Evolutionary conservation across 2,797 vertebrate genomes (phyloP), one percentile per base, ranked within the genome.

Genomic region (Pelochelys cantorii): DNA sequence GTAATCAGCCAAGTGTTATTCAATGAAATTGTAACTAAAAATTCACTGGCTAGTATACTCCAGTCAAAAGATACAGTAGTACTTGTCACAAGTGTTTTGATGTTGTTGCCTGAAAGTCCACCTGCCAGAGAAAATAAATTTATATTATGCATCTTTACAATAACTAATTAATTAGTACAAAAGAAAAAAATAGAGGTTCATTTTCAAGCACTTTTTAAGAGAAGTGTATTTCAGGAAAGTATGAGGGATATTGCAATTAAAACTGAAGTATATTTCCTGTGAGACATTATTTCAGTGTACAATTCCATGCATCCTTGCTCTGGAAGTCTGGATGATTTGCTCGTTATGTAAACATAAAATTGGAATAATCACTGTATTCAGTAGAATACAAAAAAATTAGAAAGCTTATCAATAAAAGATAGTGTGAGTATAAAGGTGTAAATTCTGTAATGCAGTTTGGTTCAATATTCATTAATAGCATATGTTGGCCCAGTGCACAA

Each of bases 41-140:
- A 93, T 80, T 97, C 97, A 80, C 84, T 62, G 77, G 57, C 85
- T 6, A 94, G 29, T 29, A 60, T 31, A 74, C 53, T 97, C 98
- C 98, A 98, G 55, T 96, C 96, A 94, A 98, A 98, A 86, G 97
- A 96, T 79, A 97, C 97, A 55, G 97, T 98, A 2, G 98, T 98
- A 78, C 97, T 95, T 37, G 98, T 98, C 83, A 97, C 95, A 90
- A 89, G 74, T 71, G 65, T 95, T 93, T 96, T 97, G 81, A 98
- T 90, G 89, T 92, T 95, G 65, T 85, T 95, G 86, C 86, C 54
- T 93, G 96, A 97, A 90, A 98, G 92, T 92, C 85, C 96, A 95
- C 96, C 98, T 98, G 93, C 71, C 0, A 96, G 42, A 83, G 5
- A 27, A 96, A 27, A 42, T 37, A 81, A 85, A 95, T 90, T 59